Base-by-base conservation (phyloP, 2,797 vertebrate genomes). In the Pogoniulus pusillus region DNA sequence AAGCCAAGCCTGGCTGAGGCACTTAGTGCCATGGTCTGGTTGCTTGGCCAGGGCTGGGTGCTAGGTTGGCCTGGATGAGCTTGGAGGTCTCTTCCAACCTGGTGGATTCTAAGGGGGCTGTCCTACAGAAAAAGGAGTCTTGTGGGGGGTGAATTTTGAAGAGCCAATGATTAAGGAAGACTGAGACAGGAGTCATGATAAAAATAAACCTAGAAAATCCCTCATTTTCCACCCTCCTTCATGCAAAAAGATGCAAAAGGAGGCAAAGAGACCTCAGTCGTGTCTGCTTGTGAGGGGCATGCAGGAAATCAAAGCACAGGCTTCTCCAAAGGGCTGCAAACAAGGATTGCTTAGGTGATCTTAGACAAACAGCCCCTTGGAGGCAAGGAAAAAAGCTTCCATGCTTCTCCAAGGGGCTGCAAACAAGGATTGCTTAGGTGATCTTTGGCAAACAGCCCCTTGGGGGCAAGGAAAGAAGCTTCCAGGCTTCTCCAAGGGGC, bases 141-240 rank as follows among this genome's bases (percentile, higher is more conserved):
- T 5, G 4, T 3, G 6, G 7, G 6, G 7, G 4, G 2, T 3
- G 5, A 15, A 26, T 59, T 80, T 53, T 65, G 5, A 66, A 45
- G 3, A 41, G 3, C 5, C 54, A 59, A 47, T 8, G 9, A 12
- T 8, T 14, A 23, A 57, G 84, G 23, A 29, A 3, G 17, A 53
- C 7, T 3, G 6, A 54, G 8, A 37, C 7, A 34, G 64, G 15
- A 49, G 12, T 24, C 24, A 49, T 12, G 10, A 23, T 49, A 39
- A 63, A 73, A 76, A 34, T 1, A 0, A 49, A 27, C 6, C 24
- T 3, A 3, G 10, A 63, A 64, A 49, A 49, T 12, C 23, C 23
- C 47, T 24, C 22, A 29, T 47, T 35, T 9, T 0, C 0, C 5
- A 7, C 24, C 16, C 3, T 17, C 16, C 11, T 51, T 37, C 55